phyloP scores from a whole-genome alignment of 2,888 invertebrate species.

The Platycnemis pennipes region DNA sequence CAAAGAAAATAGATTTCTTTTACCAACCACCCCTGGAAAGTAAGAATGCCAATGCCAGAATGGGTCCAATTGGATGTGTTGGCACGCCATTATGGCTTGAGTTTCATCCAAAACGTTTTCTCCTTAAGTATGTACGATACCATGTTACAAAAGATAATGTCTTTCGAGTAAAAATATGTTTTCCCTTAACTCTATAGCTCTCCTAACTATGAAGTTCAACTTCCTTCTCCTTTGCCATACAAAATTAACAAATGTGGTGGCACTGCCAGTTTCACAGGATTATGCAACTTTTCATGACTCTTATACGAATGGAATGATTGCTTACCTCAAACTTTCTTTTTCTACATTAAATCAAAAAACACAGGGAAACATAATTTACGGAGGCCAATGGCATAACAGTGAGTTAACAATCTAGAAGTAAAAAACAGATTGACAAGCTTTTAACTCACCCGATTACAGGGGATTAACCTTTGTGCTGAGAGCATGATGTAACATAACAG shows the following conservation, averaged over 20 bases:
- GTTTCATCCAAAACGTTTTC: conserved; percentile 14
- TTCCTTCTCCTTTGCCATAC: conserved; percentile 27
- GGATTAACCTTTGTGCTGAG: conserved; percentile 21
- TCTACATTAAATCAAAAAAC: not conserved
- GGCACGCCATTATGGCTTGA: conserved; percentile 47
- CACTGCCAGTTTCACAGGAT: conserved; percentile 20
- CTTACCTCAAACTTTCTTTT: not conserved
- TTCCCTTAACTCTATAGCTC: conserved; percentile 43
- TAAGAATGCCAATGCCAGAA: conserved; percentile 33
- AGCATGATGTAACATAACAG: conserved; percentile 27
- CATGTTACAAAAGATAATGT: conserved; percentile 61
- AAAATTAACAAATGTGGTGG: conserved; percentile 52
- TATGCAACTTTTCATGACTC: conserved; percentile 1
- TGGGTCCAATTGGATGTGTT: conserved; percentile 40
- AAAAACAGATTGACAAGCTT: not conserved
- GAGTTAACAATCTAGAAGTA: not conserved
- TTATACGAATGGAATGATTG: conserved; percentile 51
- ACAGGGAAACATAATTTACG: not conserved
- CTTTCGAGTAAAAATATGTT: conserved; percentile 56
- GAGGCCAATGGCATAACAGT: not conserved
- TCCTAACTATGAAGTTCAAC: conserved; percentile 53
- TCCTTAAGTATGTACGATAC: conserved; percentile 16
- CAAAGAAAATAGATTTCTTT: conserved; percentile 53
- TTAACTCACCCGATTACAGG: not conserved
- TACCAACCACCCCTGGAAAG: conserved; percentile 7